Percentiles rank a stretch among this genome's conserved stretches.
Evolutionary conservation across 2,113 vertebrate species (phyloP).

Genomic region (Sinocyclocheilus anophthalmus): DNA sequence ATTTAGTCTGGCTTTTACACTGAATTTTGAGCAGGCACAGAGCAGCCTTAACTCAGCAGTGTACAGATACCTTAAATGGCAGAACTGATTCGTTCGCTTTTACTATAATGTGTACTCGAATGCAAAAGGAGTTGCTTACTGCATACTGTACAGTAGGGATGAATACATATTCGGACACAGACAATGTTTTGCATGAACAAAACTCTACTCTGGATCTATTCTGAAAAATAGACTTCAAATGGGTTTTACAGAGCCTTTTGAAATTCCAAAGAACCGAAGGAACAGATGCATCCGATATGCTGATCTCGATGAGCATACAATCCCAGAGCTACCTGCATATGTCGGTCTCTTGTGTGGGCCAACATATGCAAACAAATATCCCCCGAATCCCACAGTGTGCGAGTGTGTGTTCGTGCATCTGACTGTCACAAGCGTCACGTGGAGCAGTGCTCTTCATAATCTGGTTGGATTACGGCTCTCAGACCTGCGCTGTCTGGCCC

Average conservation of each 20-base stretch:
- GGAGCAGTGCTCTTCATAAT: conserved; percentile 65
- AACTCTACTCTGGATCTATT: neutral
- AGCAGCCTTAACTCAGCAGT: no score
- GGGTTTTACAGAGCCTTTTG: no score
- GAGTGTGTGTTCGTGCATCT: conserved; percentile 12
- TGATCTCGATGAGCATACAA: neutral
- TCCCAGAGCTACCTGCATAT: neutral
- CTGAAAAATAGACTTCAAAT: neutral
- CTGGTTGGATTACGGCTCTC: conserved; percentile 67
- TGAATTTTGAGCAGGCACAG: no score
- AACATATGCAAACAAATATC: neutral
- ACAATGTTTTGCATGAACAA: neutral
- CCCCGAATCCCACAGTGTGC: neutral
- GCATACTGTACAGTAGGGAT: neutral
- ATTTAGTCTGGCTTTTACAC: no score
- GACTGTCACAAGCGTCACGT: conserved; percentile 53
- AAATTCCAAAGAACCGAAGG: no score
- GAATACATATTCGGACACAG: neutral
- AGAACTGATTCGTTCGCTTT: no score
- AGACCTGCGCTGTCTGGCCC: conserved; percentile 67
- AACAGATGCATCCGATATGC: neutral
- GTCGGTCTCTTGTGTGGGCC: neutral
- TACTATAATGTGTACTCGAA: no score
- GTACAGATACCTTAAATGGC: no score
- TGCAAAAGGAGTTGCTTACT: neutral